These are phyloP conservation scores for Paedocypris sp. DNA, from an alignment of 2,113 vertebrate genomes.

Conservation along the genomic window DNA sequence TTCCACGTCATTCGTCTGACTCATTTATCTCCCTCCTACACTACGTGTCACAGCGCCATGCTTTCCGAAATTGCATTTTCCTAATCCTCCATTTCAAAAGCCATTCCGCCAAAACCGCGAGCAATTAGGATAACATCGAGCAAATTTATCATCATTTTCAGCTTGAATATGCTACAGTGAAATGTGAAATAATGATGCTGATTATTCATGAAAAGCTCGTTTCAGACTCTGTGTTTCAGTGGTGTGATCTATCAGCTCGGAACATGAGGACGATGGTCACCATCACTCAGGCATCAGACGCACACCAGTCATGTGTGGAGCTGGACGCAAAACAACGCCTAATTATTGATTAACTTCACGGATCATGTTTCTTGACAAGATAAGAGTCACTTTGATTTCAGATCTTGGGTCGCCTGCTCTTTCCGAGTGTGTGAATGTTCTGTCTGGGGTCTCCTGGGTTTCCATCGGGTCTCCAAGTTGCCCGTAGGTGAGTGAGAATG, in stretches of 20 bases:
- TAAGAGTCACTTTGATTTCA: too few relatives aligned
- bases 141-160: constrained; percentile 36
- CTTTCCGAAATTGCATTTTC: constrained; percentile 38
- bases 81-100: constrained; percentile 37
- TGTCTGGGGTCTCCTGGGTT: too few relatives aligned
- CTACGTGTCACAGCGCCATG: constrained; percentile 27
- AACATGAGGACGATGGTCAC: constrained; percentile 3
- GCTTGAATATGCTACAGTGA: constrained; percentile 29
- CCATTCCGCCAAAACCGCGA: constrained; percentile 32
- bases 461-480: too few relatives aligned
- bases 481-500: too few relatives aligned
- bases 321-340: too few relatives aligned
- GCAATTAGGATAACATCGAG: constrained; percentile 40
- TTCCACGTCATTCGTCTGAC: constrained; percentile 1
- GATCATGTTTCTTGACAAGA: too few relatives aligned
- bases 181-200: constrained; percentile 34
- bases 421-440: too few relatives aligned
- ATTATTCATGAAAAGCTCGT: constrained; percentile 39
- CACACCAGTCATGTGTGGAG: neutral
- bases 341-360: too few relatives aligned
- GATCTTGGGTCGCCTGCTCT: too few relatives aligned
- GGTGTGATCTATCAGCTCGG: constrained; percentile 18
- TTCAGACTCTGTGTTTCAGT: constrained; percentile 27
- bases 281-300: neutral
- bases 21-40: constrained; percentile 7